phyloP scores from a whole-genome alignment of 1,140 invertebrate genomes.

The Protaetia brevitarsis region DNA sequence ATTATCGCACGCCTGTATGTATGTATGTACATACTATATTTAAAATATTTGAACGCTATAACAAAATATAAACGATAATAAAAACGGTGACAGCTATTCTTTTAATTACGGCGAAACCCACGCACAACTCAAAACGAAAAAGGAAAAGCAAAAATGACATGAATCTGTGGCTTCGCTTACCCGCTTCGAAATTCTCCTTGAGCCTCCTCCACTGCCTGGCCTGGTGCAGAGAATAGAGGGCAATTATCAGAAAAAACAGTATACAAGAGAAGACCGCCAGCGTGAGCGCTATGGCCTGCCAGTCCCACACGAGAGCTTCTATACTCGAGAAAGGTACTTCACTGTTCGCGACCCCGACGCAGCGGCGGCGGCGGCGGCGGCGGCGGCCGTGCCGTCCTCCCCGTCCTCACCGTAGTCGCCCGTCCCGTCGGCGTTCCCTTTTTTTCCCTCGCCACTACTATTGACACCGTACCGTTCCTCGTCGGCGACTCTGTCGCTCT shows the following conservation, averaged over 20 bases:
- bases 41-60: no score
- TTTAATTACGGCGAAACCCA: slow-evolving; percentile 1
- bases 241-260: slow-evolving; percentile 62
- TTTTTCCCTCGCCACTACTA: not conserved
- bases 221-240: slow-evolving; percentile 61
- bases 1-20: no score
- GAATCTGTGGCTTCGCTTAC: slow-evolving; percentile 37
- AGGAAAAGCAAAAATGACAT: not conserved
- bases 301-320: slow-evolving; percentile 54
- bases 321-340: slow-evolving; percentile 45
- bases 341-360: slow-evolving; percentile 37
- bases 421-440: not conserved
- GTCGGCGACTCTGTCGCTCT: not conserved
- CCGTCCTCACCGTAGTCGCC: not conserved
- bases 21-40: no score
- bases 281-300: slow-evolving; percentile 60
- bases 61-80: no score
- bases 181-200: slow-evolving; percentile 49
- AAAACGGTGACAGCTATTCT: no score
- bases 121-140: not conserved
- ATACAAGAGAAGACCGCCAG: slow-evolving; percentile 61
- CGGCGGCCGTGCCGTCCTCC: slow-evolving; percentile 1
- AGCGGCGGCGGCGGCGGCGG: slow-evolving; percentile 11
- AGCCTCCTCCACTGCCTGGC: slow-evolving; percentile 57
- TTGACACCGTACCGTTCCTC: no score